Base-by-base conservation (phyloP, 2,113 vertebrate genomes). In the Cololabis saira region DNA sequence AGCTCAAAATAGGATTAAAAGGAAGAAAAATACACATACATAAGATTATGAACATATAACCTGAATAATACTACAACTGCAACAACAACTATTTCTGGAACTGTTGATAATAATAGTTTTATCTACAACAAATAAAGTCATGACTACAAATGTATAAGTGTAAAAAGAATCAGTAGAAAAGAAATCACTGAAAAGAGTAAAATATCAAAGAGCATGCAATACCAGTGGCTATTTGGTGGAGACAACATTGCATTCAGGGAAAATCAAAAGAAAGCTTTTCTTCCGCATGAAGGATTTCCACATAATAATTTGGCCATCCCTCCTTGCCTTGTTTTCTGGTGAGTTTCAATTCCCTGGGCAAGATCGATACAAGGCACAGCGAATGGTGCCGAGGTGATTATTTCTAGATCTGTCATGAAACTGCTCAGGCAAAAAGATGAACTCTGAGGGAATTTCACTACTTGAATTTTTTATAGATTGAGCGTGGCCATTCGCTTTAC, bases 331-430 rank as follows among this genome's bases (percentile, higher is more conserved):
- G 86, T 90, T 90, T 88, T 85, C 71, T 76, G 70, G 58, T 37
- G 76, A 75, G 64, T 87, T 90, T 87, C 77, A 84, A 77, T 92
- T 91, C 83, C 77, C 72, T 41, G 68, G 66, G 80, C 65, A 60
- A 67, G 83, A 90, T 91, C 87, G 57, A 90, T 91, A 86, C 77
- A 65, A 84, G 76, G 67, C 78, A 67, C 48, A 15, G 77, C 21
- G 56, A 60, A 57, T 74, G 61, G 74, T 67, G 65, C 84, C 30
- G 60, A 47, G 80, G 86, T 87, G 84, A 90, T 91, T 90, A 90
- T 89, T 90, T 81, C 80, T 89, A 78, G 75, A 83, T 90, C 80
- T 89, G 88, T 87, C 89, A 86, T 56, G 71, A 89, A 87, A 72
- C 86, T 79, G 79, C 72, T 89, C 81, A 86, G 76, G 84, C 87